A percentile compares a stretch with the other conserved stretches of the same genome.
These are phyloP conservation scores for Clostera curtula DNA, from an alignment of 2,888 invertebrate species.

Conservation along the genomic window DNA sequence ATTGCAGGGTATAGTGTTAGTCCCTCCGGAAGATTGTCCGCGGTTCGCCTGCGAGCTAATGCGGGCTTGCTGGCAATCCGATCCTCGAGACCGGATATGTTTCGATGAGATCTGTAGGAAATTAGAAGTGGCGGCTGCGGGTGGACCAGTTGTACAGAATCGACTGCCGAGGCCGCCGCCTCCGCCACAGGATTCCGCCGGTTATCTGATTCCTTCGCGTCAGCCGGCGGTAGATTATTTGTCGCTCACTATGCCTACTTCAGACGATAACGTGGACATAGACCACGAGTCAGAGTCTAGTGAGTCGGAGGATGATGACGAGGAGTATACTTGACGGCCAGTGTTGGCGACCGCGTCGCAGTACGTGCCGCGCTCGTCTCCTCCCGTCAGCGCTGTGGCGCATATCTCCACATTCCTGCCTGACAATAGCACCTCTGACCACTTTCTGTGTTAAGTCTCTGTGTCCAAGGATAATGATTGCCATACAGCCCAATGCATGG, in stretches of 20 bases:
- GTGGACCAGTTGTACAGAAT: slow-evolving; percentile 35
- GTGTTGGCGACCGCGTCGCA: slow-evolving; percentile 33
- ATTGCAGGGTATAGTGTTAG: slow-evolving; percentile 83
- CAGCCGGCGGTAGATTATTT: slow-evolving; percentile 72
- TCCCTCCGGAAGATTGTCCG: slow-evolving; percentile 87
- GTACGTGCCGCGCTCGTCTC: slow-evolving; percentile 47
- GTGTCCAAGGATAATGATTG: slow-evolving; percentile 7
- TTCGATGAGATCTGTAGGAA: slow-evolving; percentile 82
- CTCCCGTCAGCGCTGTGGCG: slow-evolving; percentile 24
- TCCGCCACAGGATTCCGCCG: slow-evolving; percentile 78
- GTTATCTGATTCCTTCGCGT: slow-evolving; percentile 79
- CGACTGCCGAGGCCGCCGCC: slow-evolving; percentile 69
- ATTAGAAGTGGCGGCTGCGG: slow-evolving; percentile 68
- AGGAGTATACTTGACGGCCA: slow-evolving; percentile 59
- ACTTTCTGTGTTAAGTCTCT: slow-evolving; percentile 34
- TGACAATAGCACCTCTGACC: slow-evolving; percentile 24
- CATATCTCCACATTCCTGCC: slow-evolving; percentile 48
- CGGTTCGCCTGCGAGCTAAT: slow-evolving; percentile 82
- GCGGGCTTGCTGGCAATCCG: slow-evolving; percentile 87
- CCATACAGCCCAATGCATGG: slow-evolving; percentile 27
- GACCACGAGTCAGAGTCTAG: slow-evolving; percentile 51
- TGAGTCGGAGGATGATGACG: slow-evolving; percentile 51
- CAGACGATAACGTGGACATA: slow-evolving; percentile 30
- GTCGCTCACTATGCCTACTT: slow-evolving; percentile 53
- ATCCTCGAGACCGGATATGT: slow-evolving; percentile 83